These are phyloP conservation scores for Drosophila flavopinicola DNA, from an alignment of 2,888 invertebrate species.

Conservation along the genomic window DNA sequence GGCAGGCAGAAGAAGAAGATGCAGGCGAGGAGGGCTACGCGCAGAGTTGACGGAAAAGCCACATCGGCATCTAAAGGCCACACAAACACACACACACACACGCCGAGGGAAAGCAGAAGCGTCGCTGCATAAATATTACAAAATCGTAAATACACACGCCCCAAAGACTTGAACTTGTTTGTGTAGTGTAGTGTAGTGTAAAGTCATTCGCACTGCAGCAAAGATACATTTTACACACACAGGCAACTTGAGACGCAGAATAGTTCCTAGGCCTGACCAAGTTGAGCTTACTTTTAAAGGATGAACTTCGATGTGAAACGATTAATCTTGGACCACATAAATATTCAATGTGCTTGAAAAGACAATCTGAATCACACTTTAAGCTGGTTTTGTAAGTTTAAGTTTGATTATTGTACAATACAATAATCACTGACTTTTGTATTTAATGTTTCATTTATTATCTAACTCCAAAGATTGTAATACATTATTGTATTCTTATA, in stretches of 20 bases:
- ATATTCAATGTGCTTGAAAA: too few species aligned
- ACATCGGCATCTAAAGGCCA: slow-evolving; percentile 38
- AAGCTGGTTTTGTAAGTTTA: too few species aligned
- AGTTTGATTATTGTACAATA: too few species aligned
- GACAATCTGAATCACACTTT: too few species aligned
- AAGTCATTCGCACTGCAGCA: slow-evolving; percentile 46
- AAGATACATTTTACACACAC: slow-evolving; percentile 14
- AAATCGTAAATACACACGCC: slow-evolving; percentile 69
- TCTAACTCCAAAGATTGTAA: too few species aligned
- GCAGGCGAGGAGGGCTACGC: background rate
- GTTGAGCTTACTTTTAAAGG: slow-evolving; percentile 1
- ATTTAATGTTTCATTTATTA: too few species aligned
- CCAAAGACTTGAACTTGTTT: slow-evolving; percentile 12
- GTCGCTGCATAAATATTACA: slow-evolving; percentile 71
- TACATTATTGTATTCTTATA: too few species aligned
- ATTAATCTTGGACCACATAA: too few species aligned
- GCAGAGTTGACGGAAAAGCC: slow-evolving; percentile 37
- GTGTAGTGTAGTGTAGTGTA: slow-evolving; percentile 19
- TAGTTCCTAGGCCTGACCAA: slow-evolving; percentile 4
- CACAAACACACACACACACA: slow-evolving; percentile 16
- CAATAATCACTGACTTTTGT: too few species aligned
- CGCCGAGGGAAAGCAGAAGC: slow-evolving; percentile 31
- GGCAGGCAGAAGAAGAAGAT: background rate
- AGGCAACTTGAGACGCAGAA: slow-evolving; percentile 6
- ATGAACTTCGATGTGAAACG: background rate